Evolutionary conservation across 2,113 vertebrate species (phyloP), one percentile per base, ranked within the genome.

Genomic region (Pseudolaguvia tuberculata): DNA sequence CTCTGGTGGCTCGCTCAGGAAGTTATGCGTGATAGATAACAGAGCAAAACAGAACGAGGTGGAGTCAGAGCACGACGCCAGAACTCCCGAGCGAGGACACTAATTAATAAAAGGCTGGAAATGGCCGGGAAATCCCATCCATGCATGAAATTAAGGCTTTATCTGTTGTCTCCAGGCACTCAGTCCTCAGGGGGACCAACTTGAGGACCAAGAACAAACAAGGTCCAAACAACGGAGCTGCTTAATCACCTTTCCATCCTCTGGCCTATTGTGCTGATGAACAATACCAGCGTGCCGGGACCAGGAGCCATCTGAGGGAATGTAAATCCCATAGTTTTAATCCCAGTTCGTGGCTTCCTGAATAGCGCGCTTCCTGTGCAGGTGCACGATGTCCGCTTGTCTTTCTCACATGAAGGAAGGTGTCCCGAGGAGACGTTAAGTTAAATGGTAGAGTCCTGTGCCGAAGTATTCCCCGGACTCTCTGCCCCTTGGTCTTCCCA

Each of bases 101-200:
- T 86, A 84, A 89, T 92, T 93, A 92, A 90, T 91, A 92, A 72
- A 86, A 86, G 84, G 63, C 88, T 92, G 94, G 93, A 95, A 95
- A 88, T 83, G 85, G 70, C 84, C 90, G 89, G 91, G 92, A 90
- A 94, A 92, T 94, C 90, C 86, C 73, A 87, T 88, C 88, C 84
- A 85, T 93, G 92, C 86, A 88, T 91, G 85, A 91, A 91, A 91
- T 91, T 87, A 81, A 78, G 76, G 78, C 87, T 87, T 96, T 97
- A 96, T 97, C 95, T 94, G 87, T 81, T 89, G 88, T 88, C 87
- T 81, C 90, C 95, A 96, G 93, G 89, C 88, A 77, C 86, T 78
- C 73, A 17, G 73, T 45, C 72, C 56, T 42, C 69, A 13, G 48
- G 6, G 73, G 70, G 77, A 70, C 51, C 66, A 87, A 79, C 81